phyloP scores from a whole-genome alignment of 2,113 vertebrate species.

The Ginglymostoma cirratum region DNA sequence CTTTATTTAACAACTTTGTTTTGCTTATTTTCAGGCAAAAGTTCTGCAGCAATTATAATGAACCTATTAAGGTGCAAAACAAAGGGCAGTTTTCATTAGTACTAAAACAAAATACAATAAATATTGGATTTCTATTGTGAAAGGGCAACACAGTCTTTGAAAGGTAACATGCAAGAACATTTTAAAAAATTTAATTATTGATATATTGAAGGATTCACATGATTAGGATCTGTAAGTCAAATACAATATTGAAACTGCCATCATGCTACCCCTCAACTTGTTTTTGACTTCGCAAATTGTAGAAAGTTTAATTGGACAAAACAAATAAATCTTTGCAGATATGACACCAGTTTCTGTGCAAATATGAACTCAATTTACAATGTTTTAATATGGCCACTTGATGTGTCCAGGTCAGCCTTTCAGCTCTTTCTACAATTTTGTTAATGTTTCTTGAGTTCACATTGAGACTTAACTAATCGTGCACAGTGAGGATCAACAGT shows the following conservation, averaged over 20 bases:
- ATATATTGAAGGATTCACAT: background rate
- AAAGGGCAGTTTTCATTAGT: background rate
- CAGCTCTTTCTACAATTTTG: no score
- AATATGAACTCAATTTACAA: no score
- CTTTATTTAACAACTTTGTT: background rate
- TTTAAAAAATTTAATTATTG: background rate
- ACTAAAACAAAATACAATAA: background rate
- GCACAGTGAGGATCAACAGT: no score
- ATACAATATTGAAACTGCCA: background rate
- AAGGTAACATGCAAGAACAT: background rate
- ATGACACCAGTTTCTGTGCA: no score
- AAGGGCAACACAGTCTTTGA: background rate
- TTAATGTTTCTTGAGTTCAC: no score
- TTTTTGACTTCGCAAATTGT: background rate
- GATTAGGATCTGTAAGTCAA: background rate
- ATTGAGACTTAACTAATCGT: no score
- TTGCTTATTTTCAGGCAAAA: background rate
- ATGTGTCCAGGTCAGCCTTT: no score
- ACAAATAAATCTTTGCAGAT: background rate
- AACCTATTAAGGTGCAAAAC: background rate
- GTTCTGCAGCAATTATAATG: background rate
- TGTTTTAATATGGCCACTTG: no score
- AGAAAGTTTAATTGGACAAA: background rate
- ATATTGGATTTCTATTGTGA: background rate
- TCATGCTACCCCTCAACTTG: background rate